Evolutionary conservation across 2,888 invertebrate genomes (phyloP), one percentile per base, ranked within the genome.

Genomic region (Doris montereyensis): DNA sequence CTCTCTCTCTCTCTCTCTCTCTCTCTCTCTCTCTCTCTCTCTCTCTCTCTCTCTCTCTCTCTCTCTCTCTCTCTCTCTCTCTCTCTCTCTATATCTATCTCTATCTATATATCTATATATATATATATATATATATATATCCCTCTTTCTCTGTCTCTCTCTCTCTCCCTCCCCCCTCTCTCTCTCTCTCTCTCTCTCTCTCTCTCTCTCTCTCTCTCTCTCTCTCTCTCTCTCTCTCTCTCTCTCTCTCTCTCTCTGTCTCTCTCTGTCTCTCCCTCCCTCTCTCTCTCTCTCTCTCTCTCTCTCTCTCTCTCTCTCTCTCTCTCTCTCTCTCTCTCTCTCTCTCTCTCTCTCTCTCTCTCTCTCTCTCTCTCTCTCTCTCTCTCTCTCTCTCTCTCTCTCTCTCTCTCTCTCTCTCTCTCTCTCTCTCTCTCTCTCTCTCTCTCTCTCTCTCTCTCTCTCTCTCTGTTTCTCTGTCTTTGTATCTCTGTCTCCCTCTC

Each of bases 191-290:
- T 67, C 26, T 67, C 26, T 67, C 26, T 74, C 58, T 74, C 34
- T 58, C 13, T 30, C 58, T 57, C 26, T 71, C 34, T 35, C 62
- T 57, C 35, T 17, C 34, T 3, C 24, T 17, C 65, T 24, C 65
- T 34, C 65, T 34, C 13, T 62, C 58, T 65, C 65, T 65, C 34
- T 76, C 65, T 21, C 62, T 76, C 76, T 34, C 35, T 65, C 76
- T 21, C 76, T 65, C 58, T 34, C 76, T 76, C 21, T 73, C 57
- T 52, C 52, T 26, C 21, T 73, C 73, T 35, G 17, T 32, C 34
- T 35, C 41, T 35, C 10, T 24, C 30, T 10, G 4, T 67, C 30
- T 26, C 30, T 67, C 17, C 34, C 52, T 41, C 52, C 17, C 52
- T 41, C 52, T 41, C 21, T 34, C 8, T 8, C 21, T 34, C 71